A percentile compares a stretch with the other conserved stretches of the same genome.
Evolutionary conservation across 2,113 vertebrate species (phyloP).

Genomic region (Rhynchopsitta pachyrhyncha): DNA sequence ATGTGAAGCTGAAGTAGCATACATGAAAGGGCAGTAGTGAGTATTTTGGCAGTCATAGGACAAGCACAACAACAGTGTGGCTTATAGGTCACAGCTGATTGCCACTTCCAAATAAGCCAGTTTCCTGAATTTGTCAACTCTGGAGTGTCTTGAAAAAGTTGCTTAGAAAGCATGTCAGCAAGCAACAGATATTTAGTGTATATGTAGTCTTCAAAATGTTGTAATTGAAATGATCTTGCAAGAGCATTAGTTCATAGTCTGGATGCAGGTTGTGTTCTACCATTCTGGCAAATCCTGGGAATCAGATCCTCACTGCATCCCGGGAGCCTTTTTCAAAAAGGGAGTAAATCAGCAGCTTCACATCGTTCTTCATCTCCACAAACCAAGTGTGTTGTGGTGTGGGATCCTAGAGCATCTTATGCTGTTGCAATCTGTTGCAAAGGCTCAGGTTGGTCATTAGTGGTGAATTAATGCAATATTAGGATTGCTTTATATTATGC

Average conservation of each 20-base stretch:
- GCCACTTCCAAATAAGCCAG: neutral
- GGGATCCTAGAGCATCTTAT: neutral
- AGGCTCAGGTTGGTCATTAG: neutral
- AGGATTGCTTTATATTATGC: neutral
- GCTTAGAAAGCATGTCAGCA: neutral
- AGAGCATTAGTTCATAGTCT: neutral
- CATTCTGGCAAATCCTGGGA: neutral
- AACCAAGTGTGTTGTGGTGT: accelerated
- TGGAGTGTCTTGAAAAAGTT: neutral
- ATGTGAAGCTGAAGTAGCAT: neutral
- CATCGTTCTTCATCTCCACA: neutral
- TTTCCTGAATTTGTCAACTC: neutral
- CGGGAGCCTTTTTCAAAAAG: neutral
- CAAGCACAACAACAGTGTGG: neutral
- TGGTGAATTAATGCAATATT: neutral
- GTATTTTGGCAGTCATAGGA: neutral
- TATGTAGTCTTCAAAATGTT: neutral
- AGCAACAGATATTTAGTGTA: neutral
- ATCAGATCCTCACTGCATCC: neutral
- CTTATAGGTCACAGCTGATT: neutral
- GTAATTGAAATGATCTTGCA: neutral
- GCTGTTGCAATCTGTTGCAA: neutral
- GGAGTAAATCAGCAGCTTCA: neutral
- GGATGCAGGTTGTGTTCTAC: neutral
- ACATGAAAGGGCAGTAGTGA: neutral